Evolutionary conservation across 2,113 vertebrate genomes (phyloP).

Genomic region (Chinchilla lanigera): DNA sequence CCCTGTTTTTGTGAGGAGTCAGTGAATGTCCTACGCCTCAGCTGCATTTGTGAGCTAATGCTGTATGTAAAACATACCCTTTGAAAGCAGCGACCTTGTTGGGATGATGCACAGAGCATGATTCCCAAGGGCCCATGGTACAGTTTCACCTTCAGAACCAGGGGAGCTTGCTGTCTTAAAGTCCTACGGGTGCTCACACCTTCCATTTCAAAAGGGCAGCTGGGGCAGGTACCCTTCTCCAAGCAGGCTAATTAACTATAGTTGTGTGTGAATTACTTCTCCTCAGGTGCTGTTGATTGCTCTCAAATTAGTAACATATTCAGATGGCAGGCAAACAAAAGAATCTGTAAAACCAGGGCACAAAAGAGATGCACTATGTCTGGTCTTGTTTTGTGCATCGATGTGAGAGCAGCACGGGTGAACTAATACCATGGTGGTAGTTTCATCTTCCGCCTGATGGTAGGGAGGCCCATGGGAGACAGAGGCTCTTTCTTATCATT

Average conservation of each 20-base stretch:
- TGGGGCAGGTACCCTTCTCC: slow-evolving; percentile 61
- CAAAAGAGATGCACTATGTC: not conserved
- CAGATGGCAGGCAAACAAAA: slow-evolving; percentile 76
- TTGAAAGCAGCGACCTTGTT: not conserved
- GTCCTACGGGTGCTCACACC: slow-evolving; percentile 3
- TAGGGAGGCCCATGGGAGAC: not conserved
- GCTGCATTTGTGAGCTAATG: slow-evolving; percentile 37
- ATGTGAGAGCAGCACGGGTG: not conserved
- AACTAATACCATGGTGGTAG: not conserved
- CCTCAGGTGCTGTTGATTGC: slow-evolving; percentile 81
- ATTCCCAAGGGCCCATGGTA: not conserved
- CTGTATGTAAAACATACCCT: slow-evolving; percentile 49
- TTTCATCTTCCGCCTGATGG: not conserved
- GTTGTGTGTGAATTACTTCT: slow-evolving; percentile 82
- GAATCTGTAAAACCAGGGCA: not conserved
- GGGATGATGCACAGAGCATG: not conserved
- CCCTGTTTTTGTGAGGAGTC: not conserved
- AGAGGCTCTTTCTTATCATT: not conserved
- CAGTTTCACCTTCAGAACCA: slow-evolving; percentile 67
- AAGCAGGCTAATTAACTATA: slow-evolving; percentile 77
- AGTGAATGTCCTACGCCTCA: slow-evolving; percentile 48
- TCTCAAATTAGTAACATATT: slow-evolving; percentile 78
- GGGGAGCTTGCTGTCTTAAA: not conserved
- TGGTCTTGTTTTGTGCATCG: not conserved
- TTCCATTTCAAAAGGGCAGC: slow-evolving; percentile 76